Conservation (phyloP, 2,888 invertebrate species). For the Lithosia quadra region DNA sequence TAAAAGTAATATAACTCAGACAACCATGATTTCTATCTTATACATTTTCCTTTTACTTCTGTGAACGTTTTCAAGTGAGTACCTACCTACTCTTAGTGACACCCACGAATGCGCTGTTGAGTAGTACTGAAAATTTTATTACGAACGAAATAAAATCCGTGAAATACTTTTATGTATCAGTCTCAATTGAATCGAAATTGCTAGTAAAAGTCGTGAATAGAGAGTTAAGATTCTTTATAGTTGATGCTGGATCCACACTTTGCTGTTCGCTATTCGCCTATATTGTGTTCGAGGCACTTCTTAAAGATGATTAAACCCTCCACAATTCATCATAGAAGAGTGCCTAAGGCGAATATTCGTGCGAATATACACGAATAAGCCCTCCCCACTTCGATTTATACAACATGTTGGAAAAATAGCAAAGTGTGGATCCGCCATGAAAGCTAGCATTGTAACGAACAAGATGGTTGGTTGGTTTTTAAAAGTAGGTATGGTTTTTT, state of each 20-base stretch:
- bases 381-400: too few species aligned
- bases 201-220: conserved; percentile 3
- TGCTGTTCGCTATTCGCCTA: too few species aligned
- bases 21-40: background rate
- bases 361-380: too few species aligned
- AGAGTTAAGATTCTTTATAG: conserved; percentile 1
- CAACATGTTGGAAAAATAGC: too few species aligned
- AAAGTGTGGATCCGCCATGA: too few species aligned
- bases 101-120: conserved; percentile 3
- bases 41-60: conserved; percentile 1
- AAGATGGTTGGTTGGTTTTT: background rate
- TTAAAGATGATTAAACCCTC: too few species aligned
- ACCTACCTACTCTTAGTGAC: conserved; percentile 8
- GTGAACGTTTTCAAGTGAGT: conserved; percentile 2
- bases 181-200: background rate
- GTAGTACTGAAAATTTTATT: conserved; percentile 26
- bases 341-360: too few species aligned
- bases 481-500: too few species aligned
- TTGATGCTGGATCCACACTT: too few species aligned
- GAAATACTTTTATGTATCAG: background rate
- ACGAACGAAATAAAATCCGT: background rate
- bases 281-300: too few species aligned
- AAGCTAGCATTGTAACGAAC: background rate
- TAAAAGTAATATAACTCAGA: too few species aligned
- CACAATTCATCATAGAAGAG: too few species aligned